Base-by-base conservation (phyloP, 2,888 invertebrate genomes). In the Leucoma salicis region DNA sequence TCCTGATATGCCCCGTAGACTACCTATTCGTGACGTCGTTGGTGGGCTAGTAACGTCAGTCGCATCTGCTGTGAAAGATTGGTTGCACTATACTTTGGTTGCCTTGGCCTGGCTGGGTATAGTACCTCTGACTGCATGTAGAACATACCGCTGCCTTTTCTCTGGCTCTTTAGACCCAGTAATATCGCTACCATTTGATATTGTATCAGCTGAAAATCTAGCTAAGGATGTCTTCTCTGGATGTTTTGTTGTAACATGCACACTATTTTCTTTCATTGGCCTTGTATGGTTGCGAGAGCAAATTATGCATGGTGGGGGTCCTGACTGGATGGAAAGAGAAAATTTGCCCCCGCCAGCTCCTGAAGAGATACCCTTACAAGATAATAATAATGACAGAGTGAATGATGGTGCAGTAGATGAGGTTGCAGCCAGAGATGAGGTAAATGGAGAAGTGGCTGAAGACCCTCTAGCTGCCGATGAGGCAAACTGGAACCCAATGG, bases 1-100 rank as follows among this genome's bases (percentile, higher is more conserved):
- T n/a, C 97, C 99, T 16, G 99, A 99, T 78, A 99, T 99, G 99
- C 99, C 99, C n/a, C 93, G 98, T 48, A 92, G 99, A 47, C 89
- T 99, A 65, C 99, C 99, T 0, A 90, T 99, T 18, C 93, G 94
- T 55, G 99, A 99, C 81, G 95, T 99, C 6, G 92, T 97, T 0
- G 95, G 95, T 32, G 99, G 99, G 1, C 85, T 99, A 35, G 90
- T 97, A 39, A 93, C 95, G 2, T 98, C 97, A 13, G 93, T 99
- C 18, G 95, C 95, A 2, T 96, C 96, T 31, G 99, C 98, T 1
- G 95, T 99, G 0, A 95, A 97, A 70, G 98, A 97, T 78, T 99
- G 99, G 99, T 89, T 99, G 14, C 99, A 99, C 79, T 99, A 99
- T 75, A 97, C 98, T 0, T 85, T 99, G 35, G 99, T 99, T 2